Conservation (phyloP, 1,140 invertebrate species). For the Mylabris phalerata region DNA sequence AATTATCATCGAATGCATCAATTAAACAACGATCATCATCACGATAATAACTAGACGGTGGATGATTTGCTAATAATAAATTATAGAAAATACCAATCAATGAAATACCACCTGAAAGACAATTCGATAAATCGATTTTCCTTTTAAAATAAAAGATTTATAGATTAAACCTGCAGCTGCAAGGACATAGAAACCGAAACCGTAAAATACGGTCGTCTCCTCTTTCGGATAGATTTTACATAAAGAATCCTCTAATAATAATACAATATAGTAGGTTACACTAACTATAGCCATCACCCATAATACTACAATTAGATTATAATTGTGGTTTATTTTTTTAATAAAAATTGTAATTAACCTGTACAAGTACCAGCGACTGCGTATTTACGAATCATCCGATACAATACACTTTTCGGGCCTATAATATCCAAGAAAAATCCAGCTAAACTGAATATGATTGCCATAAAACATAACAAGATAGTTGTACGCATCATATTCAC, state of each 20-base stretch:
- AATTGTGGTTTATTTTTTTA: not conserved
- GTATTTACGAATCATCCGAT: constrained; percentile 35
- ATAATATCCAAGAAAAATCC: constrained; percentile 39
- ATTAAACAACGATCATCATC: constrained; percentile 33
- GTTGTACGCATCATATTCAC: constrained; percentile 40
- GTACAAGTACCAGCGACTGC: constrained; percentile 35
- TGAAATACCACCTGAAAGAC: constrained; percentile 25
- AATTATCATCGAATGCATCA: constrained; percentile 41
- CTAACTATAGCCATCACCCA: constrained; percentile 38
- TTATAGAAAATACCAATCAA: constrained; percentile 34
- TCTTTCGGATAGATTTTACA: constrained; percentile 27
- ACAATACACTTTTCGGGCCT: constrained; percentile 32
- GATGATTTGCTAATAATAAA: constrained; percentile 41
- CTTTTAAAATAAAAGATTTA: too few species aligned
- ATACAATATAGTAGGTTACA: constrained; percentile 35
- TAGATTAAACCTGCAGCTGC: constrained; percentile 18
- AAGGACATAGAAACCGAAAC: constrained; percentile 38
- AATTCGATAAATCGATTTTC: too few species aligned
- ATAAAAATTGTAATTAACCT: constrained; percentile 18
- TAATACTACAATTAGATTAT: constrained; percentile 29
- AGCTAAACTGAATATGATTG: constrained; percentile 37
- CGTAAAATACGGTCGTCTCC: constrained; percentile 35
- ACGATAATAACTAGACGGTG: constrained; percentile 38
- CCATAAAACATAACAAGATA: constrained; percentile 39
- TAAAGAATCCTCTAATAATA: constrained; percentile 35